phyloP scores from a whole-genome alignment of 2,113 vertebrate genomes.

The Podiceps cristatus region DNA sequence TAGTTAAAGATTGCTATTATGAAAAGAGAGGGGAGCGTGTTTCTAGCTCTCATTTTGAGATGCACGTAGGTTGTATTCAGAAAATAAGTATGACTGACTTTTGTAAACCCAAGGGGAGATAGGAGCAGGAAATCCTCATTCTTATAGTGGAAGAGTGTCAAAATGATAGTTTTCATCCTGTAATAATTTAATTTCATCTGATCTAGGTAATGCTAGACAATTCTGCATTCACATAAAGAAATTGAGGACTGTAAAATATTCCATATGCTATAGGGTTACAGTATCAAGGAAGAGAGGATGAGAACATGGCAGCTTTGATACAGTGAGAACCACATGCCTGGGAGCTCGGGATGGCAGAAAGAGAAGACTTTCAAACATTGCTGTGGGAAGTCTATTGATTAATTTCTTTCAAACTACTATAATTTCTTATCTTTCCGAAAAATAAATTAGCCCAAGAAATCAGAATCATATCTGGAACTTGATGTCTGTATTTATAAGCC shows the following conservation, averaged over 20 bases:
- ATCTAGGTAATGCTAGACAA: neutral
- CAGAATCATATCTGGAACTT: neutral
- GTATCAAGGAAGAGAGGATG: neutral
- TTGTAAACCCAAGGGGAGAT: neutral
- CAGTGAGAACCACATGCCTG: neutral
- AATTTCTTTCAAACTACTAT: neutral
- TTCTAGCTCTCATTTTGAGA: neutral
- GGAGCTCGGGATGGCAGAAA: neutral
- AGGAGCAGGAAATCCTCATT: neutral
- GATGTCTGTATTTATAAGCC: neutral
- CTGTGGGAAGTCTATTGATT: neutral
- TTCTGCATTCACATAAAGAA: neutral
- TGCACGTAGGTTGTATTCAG: neutral
- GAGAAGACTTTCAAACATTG: neutral
- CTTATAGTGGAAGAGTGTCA: neutral
- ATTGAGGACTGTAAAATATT: neutral
- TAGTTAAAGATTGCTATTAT: neutral
- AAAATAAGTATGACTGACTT: neutral
- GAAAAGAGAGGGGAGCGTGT: neutral
- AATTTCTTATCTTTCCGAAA: neutral
- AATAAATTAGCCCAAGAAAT: neutral
- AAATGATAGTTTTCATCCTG: neutral
- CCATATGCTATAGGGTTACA: neutral
- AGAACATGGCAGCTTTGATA: neutral
- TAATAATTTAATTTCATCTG: neutral